Base-by-base conservation (phyloP, 2,797 vertebrate species). In the Otolemur crassicaudatus region DNA sequence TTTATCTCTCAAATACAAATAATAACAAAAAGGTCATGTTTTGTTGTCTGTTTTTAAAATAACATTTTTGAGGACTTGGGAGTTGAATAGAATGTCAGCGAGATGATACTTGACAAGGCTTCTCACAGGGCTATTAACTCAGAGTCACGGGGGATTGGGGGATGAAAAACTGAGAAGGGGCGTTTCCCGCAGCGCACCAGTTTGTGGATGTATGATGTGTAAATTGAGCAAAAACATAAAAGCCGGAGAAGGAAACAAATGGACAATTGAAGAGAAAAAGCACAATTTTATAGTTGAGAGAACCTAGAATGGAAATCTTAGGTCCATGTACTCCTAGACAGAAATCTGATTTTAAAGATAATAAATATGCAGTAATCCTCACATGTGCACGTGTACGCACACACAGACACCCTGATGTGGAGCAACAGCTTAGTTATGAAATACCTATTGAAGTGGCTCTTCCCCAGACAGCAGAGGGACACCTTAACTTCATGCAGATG, bases 21-120 rank as follows among this genome's bases (percentile, higher is more conserved):
- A 83, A 72, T 53, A 27, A 72, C 56, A 16, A 23, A 77, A 77
- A 85, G 5, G 22, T 82, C 16, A 58, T 75, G 49, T 75, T 69
- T 89, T 61, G 12, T 7, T 69, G 25, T 82, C n/a, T 90, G 19
- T 69, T 89, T 94, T 89, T 43, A 82, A 53, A 91, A 80, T 88
- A 60, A 83, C 72, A 22, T 7, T 84, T 88, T 87, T 65, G 10
- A 91, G 87, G 61, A 4, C 22, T 76, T 80, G 25, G 2, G 27
- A 83, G 49, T 19, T 75, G 31, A 7, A 29, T 65, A 93, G 31
- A n/a, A 58, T 86, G 23, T 65, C 29, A 58, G 34, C 9, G 17
- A 49, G 29, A 37, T 72, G 49, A 23, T n/a, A 81, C 23, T 31
- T 49, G 34, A 46, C 9, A 25, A 37, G n/a, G 0, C 25, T 73